These are phyloP conservation scores for Eubucco bourcierii DNA, from an alignment of 2,113 vertebrate species.

Conservation along the genomic window DNA sequence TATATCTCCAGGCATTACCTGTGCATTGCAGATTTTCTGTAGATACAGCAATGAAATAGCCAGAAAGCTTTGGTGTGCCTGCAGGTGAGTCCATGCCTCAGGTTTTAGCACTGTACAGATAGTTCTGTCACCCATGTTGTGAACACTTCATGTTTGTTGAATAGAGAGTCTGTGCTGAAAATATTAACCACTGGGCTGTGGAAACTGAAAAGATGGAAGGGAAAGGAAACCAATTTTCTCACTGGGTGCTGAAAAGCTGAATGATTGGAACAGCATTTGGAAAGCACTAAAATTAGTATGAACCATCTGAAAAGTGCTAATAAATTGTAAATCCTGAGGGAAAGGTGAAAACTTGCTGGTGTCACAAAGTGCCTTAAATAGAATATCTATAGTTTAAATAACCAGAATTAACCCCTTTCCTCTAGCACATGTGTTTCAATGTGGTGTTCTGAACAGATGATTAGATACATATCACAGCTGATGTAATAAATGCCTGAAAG, in stretches of 20 bases:
- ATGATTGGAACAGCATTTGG: not conserved
- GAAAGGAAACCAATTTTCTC: not conserved
- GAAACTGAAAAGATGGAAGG: not conserved
- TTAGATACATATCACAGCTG: constrained; percentile 14
- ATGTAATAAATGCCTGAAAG: constrained; percentile 49
- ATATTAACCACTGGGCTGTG: not conserved
- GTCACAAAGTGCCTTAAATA: not conserved
- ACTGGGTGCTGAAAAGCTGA: not conserved
- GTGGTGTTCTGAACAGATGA: not conserved
- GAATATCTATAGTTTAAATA: not conserved
- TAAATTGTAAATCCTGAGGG: not conserved
- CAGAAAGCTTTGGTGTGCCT: not conserved
- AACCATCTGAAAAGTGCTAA: not conserved
- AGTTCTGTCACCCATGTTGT: not conserved
- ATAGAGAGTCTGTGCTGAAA: not conserved
- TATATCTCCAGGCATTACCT: not conserved
- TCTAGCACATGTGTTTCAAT: not conserved
- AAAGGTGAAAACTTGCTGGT: not conserved
- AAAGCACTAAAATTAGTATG: not conserved
- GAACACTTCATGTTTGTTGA: not conserved
- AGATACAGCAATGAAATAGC: not conserved
- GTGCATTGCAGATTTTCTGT: not conserved
- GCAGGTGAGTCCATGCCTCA: not conserved
- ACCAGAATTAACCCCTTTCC: not conserved
- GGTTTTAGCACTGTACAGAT: not conserved